These are phyloP conservation scores for Rhynchomys soricoides DNA, from an alignment of 2,113 vertebrate species.

Conservation along the genomic window DNA sequence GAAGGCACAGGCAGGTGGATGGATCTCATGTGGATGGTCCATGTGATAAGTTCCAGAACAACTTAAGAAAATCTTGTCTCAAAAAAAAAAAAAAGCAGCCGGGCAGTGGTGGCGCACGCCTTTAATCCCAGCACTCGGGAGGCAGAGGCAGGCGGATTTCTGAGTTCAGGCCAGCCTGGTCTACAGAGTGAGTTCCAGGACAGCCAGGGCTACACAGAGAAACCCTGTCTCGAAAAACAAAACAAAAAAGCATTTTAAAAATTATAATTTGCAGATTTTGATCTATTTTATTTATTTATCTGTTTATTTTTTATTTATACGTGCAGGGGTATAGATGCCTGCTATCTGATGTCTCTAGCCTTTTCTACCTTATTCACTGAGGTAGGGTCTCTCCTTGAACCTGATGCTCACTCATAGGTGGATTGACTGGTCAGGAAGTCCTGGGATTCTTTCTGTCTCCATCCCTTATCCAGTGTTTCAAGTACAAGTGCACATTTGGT, in stretches of 20 bases:
- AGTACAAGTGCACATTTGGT: not conserved
- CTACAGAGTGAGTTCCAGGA: too few relatives aligned
- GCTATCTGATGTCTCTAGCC: not conserved
- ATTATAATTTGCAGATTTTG: not conserved
- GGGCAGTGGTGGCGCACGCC: too few relatives aligned
- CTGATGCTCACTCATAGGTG: not conserved
- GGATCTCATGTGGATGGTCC: not conserved
- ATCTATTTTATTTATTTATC: not conserved
- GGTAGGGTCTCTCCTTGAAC: not conserved
- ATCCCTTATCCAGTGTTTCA: not conserved
- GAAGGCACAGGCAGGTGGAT: not conserved
- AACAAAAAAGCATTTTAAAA: not conserved
- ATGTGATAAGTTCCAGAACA: not conserved
- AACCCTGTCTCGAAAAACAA: not conserved
- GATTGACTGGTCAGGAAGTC: not conserved
- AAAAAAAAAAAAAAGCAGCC: not conserved
- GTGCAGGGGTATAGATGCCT: not conserved
- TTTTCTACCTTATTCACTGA: not conserved
- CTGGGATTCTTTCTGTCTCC: not conserved
- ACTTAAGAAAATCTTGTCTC: not conserved
- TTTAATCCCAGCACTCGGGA: too few relatives aligned
- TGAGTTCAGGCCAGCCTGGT: too few relatives aligned
- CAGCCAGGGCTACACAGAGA: too few relatives aligned
- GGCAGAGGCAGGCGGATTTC: too few relatives aligned
- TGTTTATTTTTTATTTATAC: not conserved